Percentiles rank a stretch among this genome's conserved stretches.
Evolutionary conservation across 1,140 invertebrate genomes (phyloP).

Genomic region (Nasonia giraulti): DNA sequence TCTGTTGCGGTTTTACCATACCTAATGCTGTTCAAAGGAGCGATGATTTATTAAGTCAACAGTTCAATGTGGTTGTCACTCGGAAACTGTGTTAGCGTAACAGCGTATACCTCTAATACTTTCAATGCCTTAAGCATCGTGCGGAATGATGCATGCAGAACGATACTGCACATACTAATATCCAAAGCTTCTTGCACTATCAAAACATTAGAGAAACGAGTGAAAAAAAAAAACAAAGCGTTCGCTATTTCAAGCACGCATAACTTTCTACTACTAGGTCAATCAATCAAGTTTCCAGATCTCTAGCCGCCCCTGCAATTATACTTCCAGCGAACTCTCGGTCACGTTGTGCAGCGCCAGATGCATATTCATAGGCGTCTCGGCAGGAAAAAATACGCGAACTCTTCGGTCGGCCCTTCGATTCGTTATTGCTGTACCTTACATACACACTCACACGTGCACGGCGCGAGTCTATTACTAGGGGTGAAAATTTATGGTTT

Average conservation of each 20-base stretch:
- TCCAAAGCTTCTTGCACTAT: not conserved
- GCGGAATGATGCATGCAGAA: not conserved
- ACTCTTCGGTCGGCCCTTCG: not conserved
- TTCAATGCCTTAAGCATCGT: not conserved
- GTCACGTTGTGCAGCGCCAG: constrained; percentile 50
- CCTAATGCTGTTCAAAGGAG: not conserved
- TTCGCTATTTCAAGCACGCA: too few species aligned
- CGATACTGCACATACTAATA: not conserved
- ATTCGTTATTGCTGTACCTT: not conserved
- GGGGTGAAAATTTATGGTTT: constrained; percentile 31
- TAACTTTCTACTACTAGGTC: too few species aligned
- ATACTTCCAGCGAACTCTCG: constrained; percentile 52
- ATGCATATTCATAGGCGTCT: constrained; percentile 62
- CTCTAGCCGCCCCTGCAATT: constrained; percentile 57
- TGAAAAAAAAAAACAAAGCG: not conserved
- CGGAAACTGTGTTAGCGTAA: not conserved
- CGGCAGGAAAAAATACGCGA: not conserved
- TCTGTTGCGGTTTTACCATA: too few species aligned
- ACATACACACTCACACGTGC: not conserved
- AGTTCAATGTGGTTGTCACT: not conserved
- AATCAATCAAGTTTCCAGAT: not conserved
- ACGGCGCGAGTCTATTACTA: not conserved
- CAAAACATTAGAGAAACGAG: not conserved
- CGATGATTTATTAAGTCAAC: constrained; percentile 11
- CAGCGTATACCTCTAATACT: not conserved